phyloP scores from a whole-genome alignment of 2,113 vertebrate genomes.

The Hyaena hyaena region DNA sequence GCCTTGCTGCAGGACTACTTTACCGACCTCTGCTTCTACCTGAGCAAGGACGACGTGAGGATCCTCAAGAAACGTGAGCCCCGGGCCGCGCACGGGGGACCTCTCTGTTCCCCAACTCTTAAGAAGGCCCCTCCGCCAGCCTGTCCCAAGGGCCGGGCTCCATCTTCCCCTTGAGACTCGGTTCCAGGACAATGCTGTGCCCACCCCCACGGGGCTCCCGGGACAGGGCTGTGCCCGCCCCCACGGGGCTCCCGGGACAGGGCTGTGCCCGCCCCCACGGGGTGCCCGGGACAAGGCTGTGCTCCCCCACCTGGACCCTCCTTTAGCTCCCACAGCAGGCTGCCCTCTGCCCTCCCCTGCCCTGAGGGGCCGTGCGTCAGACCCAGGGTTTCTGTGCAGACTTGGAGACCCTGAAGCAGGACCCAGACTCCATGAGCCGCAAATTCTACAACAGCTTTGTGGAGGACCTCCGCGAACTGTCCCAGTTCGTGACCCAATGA shows the following conservation, averaged over 20 bases:
- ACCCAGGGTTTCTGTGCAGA: background rate
- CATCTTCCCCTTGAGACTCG: background rate
- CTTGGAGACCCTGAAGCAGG: background rate
- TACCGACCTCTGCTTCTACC: conserved; percentile 1
- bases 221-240: background rate
- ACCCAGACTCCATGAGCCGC: background rate
- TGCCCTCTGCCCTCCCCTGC: accelerated
- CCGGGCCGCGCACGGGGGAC: background rate
- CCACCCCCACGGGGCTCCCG: background rate
- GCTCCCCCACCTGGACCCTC: background rate
- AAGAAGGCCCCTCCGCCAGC: no score
- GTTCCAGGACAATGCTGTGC: background rate
- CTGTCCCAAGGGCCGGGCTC: background rate
- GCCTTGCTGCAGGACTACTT: conserved; percentile 59
- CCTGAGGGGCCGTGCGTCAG: accelerated
- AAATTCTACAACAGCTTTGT: background rate
- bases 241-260: background rate
- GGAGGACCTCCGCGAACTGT: background rate
- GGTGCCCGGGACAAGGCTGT: background rate
- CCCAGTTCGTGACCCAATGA: background rate
- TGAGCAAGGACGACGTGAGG: background rate
- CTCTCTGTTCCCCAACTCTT: background rate
- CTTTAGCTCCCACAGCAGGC: background rate
- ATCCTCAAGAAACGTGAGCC: conserved; percentile 22
- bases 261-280: no score